phyloP scores from a whole-genome alignment of 2,113 vertebrate species.

The Xyrauchen texanus region DNA sequence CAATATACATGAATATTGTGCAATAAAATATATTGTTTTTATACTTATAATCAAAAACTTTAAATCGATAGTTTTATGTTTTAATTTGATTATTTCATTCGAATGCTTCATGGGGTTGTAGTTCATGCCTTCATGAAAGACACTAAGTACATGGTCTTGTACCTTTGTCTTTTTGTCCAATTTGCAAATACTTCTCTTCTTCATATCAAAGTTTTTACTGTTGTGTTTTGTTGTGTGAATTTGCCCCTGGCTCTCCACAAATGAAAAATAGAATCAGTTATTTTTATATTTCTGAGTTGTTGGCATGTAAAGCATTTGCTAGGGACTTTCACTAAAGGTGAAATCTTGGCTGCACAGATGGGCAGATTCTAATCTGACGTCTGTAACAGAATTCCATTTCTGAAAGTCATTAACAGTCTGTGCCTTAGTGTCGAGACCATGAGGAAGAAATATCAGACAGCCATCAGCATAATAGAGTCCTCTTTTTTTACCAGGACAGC shows the following conservation, averaged over 20 bases:
- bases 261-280: constrained; percentile 5
- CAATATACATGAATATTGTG: no score
- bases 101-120: no score
- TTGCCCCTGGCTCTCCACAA: not conserved
- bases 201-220: no score
- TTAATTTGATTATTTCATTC: no score
- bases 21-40: no score
- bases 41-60: no score
- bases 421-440: constrained; percentile 24
- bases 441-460: constrained; percentile 31
- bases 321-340: constrained; percentile 5
- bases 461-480: constrained; percentile 27
- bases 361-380: constrained; percentile 13
- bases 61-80: no score
- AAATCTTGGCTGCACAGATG: constrained; percentile 9
- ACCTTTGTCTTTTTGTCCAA: no score
- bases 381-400: constrained; percentile 28
- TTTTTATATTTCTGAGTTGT: not conserved
- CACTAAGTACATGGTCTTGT: no score
- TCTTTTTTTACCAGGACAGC: constrained; percentile 38
- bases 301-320: not conserved
- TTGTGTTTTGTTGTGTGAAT: not conserved
- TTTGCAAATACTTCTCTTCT: no score
- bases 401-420: constrained; percentile 40
- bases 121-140: no score